Evolutionary conservation across 1,140 invertebrate species (phyloP), one percentile per base, ranked within the genome.

Genomic region (Drosophila pandora): DNA sequence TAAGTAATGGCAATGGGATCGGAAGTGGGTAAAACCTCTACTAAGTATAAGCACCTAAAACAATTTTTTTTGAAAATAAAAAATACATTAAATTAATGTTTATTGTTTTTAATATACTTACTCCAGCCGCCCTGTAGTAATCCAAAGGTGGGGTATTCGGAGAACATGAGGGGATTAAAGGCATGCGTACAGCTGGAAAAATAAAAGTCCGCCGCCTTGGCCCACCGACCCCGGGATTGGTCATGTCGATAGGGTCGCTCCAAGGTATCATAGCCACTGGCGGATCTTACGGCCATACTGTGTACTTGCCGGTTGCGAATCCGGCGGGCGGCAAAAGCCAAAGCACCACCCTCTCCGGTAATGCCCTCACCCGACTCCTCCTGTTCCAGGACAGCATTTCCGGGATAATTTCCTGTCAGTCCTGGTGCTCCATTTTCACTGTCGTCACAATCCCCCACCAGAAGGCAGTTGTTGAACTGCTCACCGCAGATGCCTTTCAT

Each of bases 401-500:
- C 45, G 25, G 12, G 23, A 5, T 39, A 57, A 32, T 50, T 37
- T 17, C 49, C 8, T 50, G 12, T 17, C 10, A 49, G 25, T 52
- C 50, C 32, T n/a, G 43, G 10, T 3, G 34, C 34, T 10, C 32
- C 64, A 69, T 70, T 30, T 55, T 49, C 67, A 13, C 63, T 69
- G 32, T 70, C 56, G 25, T 80, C 84, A 32, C 60, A 61, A 25
- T 79, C 73, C 22, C 39, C 48, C 39, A 78, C 69, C 39, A 83
- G 80, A 72, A 82, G 81, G 56, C 83, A 90, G 12, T 84, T 78
- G 68, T 85, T 90, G 10, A 90, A 62, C 65, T 90, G 88, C 57
- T 85, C 89, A 32, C 67, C 75, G 63, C 82, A 90, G 50, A 90
- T 82, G 54, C 80, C 79, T 84, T 85, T 90, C 89, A 90, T 90